Conservation (phyloP, 1,140 invertebrate species). For the Trichomalopsis sarcophagae region DNA sequence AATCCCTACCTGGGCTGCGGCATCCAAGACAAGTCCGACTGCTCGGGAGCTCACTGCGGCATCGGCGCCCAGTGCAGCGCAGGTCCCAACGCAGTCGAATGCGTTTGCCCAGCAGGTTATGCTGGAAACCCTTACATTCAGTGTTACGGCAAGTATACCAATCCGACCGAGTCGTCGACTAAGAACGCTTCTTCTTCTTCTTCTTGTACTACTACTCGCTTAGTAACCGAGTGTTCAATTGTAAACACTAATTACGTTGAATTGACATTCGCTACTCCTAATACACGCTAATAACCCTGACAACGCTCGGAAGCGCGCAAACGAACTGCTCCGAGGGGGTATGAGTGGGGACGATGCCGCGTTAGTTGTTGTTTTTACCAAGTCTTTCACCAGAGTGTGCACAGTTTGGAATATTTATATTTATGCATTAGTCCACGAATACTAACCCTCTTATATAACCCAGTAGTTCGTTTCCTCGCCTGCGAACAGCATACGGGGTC, state of each 20-base stretch:
- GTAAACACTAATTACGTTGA: conserved; percentile 12
- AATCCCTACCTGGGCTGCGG: conserved; percentile 92
- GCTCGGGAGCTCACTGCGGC: conserved; percentile 84
- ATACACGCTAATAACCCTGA: conserved; percentile 13
- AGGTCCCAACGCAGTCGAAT: conserved; percentile 84
- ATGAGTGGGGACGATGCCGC: too few relatives aligned
- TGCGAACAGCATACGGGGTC: background rate
- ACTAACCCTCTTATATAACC: background rate
- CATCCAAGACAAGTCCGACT: conserved; percentile 82
- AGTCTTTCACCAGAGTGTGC: background rate
- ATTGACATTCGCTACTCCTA: conserved; percentile 31
- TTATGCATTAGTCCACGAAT: background rate
- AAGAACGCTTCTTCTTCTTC: conserved; percentile 17
- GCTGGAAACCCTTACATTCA: conserved; percentile 90
- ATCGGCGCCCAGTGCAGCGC: conserved; percentile 85
- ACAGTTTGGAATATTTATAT: conserved; percentile 4
- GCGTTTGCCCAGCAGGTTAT: conserved; percentile 87
- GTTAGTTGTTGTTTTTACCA: background rate
- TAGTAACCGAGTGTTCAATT: conserved; percentile 32
- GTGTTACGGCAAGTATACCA: conserved; percentile 79
- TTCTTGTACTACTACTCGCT: conserved; percentile 2
- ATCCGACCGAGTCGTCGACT: conserved; percentile 38
- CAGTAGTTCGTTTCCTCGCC: conserved; percentile 12
- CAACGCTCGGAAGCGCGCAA: background rate
- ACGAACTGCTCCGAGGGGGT: conserved; percentile 19